Percentiles rank a stretch among this genome's conserved stretches.
Evolutionary conservation across 2,113 vertebrate genomes (phyloP).

Genomic region (Microtus ochrogaster): DNA sequence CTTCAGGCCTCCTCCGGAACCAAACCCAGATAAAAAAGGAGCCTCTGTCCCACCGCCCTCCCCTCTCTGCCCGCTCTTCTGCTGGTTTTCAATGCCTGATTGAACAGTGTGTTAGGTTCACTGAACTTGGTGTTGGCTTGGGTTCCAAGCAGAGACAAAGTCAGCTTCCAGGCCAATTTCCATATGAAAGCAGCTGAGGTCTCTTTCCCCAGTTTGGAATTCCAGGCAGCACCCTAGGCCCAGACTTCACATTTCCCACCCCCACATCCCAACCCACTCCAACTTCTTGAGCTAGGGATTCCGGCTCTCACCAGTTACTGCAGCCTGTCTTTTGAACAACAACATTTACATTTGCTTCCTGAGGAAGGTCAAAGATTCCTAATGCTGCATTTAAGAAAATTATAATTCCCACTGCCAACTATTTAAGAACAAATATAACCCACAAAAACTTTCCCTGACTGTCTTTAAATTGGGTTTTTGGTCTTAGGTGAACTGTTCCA

Average conservation of each 20-base stretch:
- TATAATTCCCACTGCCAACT: not conserved
- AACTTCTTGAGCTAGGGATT: not conserved
- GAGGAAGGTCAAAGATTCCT: not conserved
- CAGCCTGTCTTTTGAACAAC: not conserved
- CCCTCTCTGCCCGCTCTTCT: constrained; percentile 73
- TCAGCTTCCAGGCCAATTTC: constrained; percentile 84
- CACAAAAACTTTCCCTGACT: not conserved
- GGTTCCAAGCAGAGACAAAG: constrained; percentile 85
- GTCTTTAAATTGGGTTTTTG: constrained; percentile 3
- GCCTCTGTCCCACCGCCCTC: constrained; percentile 65
- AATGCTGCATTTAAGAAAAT: constrained; percentile 32
- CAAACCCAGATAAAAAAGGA: constrained; percentile 84
- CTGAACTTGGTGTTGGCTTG: constrained; percentile 89
- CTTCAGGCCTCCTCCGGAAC: constrained; percentile 69
- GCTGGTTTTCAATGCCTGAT: constrained; percentile 82
- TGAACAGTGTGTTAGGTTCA: constrained; percentile 87
- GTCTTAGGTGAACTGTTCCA: constrained; percentile 36
- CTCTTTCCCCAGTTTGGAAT: constrained; percentile 81
- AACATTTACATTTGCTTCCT: not conserved
- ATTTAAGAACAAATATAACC: constrained; percentile 40
- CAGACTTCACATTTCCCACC: constrained; percentile 51
- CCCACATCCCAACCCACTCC: not conserved
- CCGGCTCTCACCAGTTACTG: not conserved
- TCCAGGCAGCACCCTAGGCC: constrained; percentile 75
- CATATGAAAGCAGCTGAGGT: constrained; percentile 88